Base-by-base conservation (phyloP, 2,797 vertebrate genomes). In the Leptoclinus maculatus region DNA sequence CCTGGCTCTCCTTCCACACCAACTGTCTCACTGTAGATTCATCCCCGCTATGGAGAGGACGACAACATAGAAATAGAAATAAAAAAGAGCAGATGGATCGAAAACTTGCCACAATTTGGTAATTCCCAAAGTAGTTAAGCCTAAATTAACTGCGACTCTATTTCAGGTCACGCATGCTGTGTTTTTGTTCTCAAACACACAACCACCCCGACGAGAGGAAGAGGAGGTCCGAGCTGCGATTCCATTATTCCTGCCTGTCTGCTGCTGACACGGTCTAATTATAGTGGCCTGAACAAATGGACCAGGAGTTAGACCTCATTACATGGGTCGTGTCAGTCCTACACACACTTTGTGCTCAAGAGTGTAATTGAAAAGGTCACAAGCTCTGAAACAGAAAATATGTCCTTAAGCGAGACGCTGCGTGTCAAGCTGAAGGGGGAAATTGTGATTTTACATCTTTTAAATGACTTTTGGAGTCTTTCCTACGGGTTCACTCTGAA, bases 351-450 rank as follows among this genome's bases (percentile, higher is more conserved):
- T 4, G 21, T n/a, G 54, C 25, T n/a, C 39, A 43, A 34, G 8
- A 45, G 29, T 65, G 7, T 25, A 66, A 47, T 59, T 78, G 38
- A 80, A 34, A 68, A 78, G 66, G 81, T 77, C 72, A 66, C 49
- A 23, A 43, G 25, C 39, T 47, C 39, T 25, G 29, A n/a, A 56
- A 60, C 21, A 13, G 41, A 51, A 49, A 36, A 17, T 0, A 6
- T 0, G 34, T 7, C 23, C 3, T 2, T n/a, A 23, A 47, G 23
- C 34, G 25, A 57, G 27, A 49, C 49, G 3, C 25, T n/a, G 43
- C 54, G 16, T 0, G 38, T 56, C 43, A 2, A 9, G 64, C 47
- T 34, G 25, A 63, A 51, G 21, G 25, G 7, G 19, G 36, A 21
- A 29, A 41, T 0, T 43, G 63, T 2, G 11, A 19, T 21, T 58